These are phyloP conservation scores for Triplophysa yarkandensis DNA, from an alignment of 2,797 vertebrate genomes.

Conservation along the genomic window DNA sequence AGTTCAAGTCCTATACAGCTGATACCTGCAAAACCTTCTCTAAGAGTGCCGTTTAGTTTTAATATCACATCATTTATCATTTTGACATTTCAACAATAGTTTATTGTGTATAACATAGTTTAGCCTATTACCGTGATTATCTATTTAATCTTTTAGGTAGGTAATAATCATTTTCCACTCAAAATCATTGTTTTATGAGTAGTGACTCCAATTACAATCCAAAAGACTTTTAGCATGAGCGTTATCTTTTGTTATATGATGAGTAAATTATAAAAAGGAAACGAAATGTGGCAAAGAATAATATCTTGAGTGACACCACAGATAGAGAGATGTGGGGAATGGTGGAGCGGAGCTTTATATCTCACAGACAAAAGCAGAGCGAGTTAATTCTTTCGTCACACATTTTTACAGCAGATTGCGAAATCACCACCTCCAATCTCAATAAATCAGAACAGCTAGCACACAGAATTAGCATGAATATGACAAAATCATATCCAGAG, in stretches of 20 bases:
- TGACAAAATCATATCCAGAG: conserved; percentile 13
- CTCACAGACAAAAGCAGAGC: conserved; percentile 33
- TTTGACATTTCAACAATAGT: neutral
- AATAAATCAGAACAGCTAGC: conserved; percentile 52
- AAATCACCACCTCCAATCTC: conserved; percentile 41
- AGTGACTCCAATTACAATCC: conserved; percentile 21
- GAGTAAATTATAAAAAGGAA: conserved; percentile 6
- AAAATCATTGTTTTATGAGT: conserved; percentile 1
- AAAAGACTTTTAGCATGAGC: neutral
- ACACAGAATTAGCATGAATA: conserved; percentile 36
- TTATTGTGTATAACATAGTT: neutral
- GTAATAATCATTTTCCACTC: neutral
- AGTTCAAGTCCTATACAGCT: neutral
- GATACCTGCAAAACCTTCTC: neutral
- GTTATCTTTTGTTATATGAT: conserved; percentile 12
- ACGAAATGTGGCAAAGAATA: neutral
- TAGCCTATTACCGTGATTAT: neutral
- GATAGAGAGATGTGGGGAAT: conserved; percentile 30
- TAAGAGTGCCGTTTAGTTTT: neutral
- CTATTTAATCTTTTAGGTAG: neutral
- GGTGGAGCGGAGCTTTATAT: conserved; percentile 20
- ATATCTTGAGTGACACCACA: conserved; percentile 43
- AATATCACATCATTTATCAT: neutral
- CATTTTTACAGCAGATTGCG: conserved; percentile 42
- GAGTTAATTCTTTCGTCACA: conserved; percentile 47